A percentile compares a stretch with the other conserved stretches of the same genome.
Evolutionary conservation across 2,797 vertebrate species (phyloP).

Genomic region (Micromesistius poutassou): DNA sequence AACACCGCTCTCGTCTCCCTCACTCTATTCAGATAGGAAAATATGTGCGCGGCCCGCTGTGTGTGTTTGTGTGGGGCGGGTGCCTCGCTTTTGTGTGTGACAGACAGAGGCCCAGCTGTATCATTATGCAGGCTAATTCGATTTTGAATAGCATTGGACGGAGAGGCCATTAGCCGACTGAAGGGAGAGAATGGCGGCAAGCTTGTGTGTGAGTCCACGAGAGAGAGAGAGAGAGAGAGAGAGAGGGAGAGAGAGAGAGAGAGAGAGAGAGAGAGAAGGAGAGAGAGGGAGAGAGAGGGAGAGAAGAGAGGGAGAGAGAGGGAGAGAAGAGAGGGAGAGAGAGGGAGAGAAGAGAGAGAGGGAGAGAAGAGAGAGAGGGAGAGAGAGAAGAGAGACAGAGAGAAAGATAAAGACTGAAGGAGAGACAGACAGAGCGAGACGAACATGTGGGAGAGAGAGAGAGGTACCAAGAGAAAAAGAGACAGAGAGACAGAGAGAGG

Average conservation of each 20-base stretch:
- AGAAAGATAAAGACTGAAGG: neutral
- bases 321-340: neutral
- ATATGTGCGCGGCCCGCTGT: slow-evolving; percentile 14
- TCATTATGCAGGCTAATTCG: slow-evolving; percentile 50
- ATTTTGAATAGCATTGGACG: slow-evolving; percentile 33
- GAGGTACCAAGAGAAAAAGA: too few relatives aligned
- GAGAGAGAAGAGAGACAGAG: neutral
- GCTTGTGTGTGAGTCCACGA: neutral
- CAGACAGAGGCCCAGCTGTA: slow-evolving; percentile 43
- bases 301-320: too few relatives aligned
- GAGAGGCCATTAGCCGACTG: slow-evolving; percentile 27
- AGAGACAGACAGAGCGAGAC: neutral
- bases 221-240: neutral
- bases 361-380: neutral
- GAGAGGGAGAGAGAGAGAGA: neutral
- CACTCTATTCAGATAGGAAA: slow-evolving; percentile 34
- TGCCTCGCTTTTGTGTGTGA: slow-evolving; percentile 12
- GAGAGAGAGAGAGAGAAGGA: neutral
- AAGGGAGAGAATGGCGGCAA: slow-evolving; percentile 7
- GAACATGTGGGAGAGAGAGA: too few relatives aligned
- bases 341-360: too few relatives aligned
- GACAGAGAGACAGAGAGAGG: too few relatives aligned
- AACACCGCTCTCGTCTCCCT: neutral
- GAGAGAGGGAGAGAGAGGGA: too few relatives aligned
- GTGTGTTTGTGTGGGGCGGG: neutral